Conservation (phyloP, 2,797 vertebrate genomes). For the Malurus leucopterus region DNA sequence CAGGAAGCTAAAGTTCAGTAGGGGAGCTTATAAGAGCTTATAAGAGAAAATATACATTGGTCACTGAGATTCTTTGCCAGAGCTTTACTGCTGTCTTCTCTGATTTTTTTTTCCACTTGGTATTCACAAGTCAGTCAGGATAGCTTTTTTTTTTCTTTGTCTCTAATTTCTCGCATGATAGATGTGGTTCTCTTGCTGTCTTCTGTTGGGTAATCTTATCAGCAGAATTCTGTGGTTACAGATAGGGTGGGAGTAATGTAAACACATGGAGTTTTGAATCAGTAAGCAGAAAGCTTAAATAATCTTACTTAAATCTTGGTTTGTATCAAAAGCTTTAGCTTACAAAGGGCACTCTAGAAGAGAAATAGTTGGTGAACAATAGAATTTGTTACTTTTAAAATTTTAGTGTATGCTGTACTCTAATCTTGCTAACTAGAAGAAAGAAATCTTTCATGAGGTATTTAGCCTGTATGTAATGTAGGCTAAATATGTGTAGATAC, state of each 20-base stretch:
- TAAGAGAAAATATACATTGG: neutral
- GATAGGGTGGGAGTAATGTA: slow-evolving; percentile 17
- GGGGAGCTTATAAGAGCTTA: neutral
- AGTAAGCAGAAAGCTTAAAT: neutral
- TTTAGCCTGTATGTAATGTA: neutral
- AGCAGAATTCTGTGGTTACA: slow-evolving; percentile 20
- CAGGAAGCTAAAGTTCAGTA: neutral
- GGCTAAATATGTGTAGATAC: neutral
- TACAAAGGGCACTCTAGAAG: neutral
- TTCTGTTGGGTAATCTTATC: slow-evolving; percentile 42
- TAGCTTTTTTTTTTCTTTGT: neutral
- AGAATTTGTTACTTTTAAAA: neutral
- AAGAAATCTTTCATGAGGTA: neutral
- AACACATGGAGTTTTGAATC: neutral
- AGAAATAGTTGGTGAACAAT: neutral
- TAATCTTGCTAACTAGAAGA: neutral
- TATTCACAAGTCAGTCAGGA: neutral
- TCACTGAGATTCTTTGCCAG: neutral
- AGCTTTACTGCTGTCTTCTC: neutral
- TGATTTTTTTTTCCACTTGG: neutral
- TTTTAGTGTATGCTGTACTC: neutral
- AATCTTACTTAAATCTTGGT: neutral
- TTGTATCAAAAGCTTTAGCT: neutral
- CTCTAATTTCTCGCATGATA: slow-evolving; percentile 17
- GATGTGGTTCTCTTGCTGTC: slow-evolving; percentile 22